Evolutionary conservation across 2,888 invertebrate genomes (phyloP).

Genomic region (Andricus quercusramuli): DNA sequence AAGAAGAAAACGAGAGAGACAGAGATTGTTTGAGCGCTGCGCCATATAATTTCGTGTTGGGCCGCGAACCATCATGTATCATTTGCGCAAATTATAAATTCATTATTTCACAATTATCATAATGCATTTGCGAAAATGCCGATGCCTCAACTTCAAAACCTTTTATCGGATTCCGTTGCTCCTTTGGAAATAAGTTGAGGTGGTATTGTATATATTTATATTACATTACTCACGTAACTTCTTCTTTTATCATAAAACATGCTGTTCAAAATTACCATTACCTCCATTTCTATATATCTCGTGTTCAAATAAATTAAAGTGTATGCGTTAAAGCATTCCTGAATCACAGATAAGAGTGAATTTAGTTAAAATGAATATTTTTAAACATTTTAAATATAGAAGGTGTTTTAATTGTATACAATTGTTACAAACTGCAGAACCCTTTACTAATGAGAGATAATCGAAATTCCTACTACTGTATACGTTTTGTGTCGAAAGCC

Average conservation of each 20-base stretch:
- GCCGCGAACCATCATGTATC: conserved; percentile 73
- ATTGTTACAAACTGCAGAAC: not conserved
- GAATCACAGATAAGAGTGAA: not conserved
- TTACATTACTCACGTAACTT: not conserved
- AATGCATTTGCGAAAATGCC: conserved; percentile 74
- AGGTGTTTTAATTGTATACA: not conserved
- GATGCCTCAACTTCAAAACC: conserved; percentile 60
- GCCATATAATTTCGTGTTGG: conserved; percentile 73
- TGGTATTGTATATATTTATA: conserved; percentile 21
- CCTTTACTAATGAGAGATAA: not conserved
- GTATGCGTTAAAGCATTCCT: not conserved
- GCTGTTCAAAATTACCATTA: conserved; percentile 1
- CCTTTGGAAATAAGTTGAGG: conserved; percentile 34
- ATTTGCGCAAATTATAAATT: conserved; percentile 77
- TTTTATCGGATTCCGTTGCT: conserved; percentile 38
- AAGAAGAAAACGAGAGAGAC: conserved; percentile 61
- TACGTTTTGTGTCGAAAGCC: conserved; percentile 20
- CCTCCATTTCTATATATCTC: not conserved
- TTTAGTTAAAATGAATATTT: not conserved
- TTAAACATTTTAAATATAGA: not conserved
- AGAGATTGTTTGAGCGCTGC: conserved; percentile 67
- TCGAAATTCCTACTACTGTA: conserved; percentile 12
- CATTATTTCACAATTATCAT: conserved; percentile 77
- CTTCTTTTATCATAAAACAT: not conserved
- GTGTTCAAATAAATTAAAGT: conserved; percentile 1